Conservation (phyloP, 2,797 vertebrate genomes). For the Petrocephalus sullivani region DNA sequence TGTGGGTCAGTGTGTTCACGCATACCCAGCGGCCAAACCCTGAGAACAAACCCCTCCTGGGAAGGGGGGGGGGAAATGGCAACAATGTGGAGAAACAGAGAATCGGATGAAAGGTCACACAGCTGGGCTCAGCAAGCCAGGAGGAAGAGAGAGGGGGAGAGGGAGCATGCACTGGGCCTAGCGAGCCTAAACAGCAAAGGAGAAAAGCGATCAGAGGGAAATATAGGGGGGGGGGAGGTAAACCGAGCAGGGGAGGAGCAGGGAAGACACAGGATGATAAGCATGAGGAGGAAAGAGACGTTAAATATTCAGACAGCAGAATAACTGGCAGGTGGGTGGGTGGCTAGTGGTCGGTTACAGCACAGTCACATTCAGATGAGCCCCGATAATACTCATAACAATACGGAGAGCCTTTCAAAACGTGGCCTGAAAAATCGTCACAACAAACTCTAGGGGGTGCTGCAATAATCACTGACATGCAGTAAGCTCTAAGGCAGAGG, state of each 20-base stretch:
- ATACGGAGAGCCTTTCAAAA: background rate
- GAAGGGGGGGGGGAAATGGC: background rate
- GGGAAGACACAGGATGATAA: background rate
- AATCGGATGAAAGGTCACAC: conserved; percentile 28
- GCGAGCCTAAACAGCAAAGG: background rate
- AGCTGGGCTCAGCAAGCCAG: background rate
- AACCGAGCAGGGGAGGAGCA: background rate
- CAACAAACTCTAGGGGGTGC: background rate
- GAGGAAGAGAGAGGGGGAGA: background rate
- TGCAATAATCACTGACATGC: background rate
- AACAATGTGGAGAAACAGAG: conserved; percentile 40
- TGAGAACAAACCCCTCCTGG: background rate
- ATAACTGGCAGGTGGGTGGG: background rate
- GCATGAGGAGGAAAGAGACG: background rate
- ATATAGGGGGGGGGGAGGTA: background rate
- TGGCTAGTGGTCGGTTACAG: background rate
- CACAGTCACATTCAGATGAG: background rate
- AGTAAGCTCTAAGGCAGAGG: background rate
- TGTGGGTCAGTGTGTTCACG: background rate
- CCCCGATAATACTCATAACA: background rate
- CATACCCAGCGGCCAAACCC: background rate
- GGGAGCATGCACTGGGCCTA: background rate
- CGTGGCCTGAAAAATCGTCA: background rate
- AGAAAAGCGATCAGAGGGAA: background rate
- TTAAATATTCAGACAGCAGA: background rate